Evolutionary conservation across 92 coral and sea anemone species (phyloP).

Genomic region (Nematostella vectensis): DNA sequence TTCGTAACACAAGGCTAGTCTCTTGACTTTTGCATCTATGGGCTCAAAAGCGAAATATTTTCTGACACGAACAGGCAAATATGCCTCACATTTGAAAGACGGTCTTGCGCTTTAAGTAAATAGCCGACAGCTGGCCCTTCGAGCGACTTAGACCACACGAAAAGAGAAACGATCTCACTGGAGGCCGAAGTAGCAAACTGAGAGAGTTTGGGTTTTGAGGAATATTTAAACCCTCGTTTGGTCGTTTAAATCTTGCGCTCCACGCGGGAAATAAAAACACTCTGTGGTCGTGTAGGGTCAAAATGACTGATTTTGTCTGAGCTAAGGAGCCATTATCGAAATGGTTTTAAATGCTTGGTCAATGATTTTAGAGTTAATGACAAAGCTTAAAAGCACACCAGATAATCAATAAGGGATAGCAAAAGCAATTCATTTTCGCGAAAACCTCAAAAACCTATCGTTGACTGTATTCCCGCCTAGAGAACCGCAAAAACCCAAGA

Average conservation of each 20-base stretch:
- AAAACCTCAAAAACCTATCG: no score
- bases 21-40: conserved; percentile 10
- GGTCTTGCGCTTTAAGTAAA: conserved; percentile 12
- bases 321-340: neutral
- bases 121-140: conserved; percentile 25
- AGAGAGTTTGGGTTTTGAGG: no score
- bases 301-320: neutral
- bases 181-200: no score
- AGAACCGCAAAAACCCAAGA: no score
- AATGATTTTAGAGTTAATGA: neutral
- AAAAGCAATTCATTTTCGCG: no score
- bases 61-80: conserved; percentile 16
- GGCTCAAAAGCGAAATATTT: conserved; percentile 8
- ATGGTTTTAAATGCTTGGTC: neutral
- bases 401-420: neutral
- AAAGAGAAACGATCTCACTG: no score
- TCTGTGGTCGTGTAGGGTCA: conserved; percentile 4
- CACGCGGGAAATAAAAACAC: no score
- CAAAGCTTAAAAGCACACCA: neutral
- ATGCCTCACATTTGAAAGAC: conserved; percentile 16
- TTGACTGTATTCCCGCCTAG: no score
- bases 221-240: no score
- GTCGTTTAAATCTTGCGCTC: no score
- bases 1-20: neutral
- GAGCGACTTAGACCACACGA: no score